Conservation (phyloP, 2,113 vertebrate genomes). For the Macrotis lagotis region DNA sequence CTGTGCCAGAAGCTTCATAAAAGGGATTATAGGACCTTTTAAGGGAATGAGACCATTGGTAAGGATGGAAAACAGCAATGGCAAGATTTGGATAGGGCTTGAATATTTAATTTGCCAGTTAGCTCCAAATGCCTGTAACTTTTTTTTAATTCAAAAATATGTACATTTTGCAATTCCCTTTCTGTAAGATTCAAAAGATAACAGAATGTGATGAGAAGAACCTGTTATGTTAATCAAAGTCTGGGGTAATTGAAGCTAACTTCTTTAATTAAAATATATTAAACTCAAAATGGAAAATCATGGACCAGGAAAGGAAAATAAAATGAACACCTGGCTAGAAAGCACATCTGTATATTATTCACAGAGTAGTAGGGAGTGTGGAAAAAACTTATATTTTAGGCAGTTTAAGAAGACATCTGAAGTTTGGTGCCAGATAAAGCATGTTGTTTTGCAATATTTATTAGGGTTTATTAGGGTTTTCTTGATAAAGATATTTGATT, state of each 20-base stretch:
- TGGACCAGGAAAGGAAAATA: background rate
- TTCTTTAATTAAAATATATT: background rate
- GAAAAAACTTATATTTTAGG: slow-evolving; percentile 9
- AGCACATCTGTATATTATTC: background rate
- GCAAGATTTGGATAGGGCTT: slow-evolving; percentile 20
- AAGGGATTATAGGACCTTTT: slow-evolving; percentile 62
- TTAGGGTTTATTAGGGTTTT: background rate
- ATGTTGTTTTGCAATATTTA: background rate
- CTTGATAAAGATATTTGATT: background rate
- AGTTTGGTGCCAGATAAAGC: background rate
- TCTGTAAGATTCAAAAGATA: slow-evolving; percentile 19
- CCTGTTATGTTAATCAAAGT: slow-evolving; percentile 41
- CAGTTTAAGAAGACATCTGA: background rate
- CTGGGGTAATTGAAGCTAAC: background rate
- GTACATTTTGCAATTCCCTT: background rate
- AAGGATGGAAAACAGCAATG: slow-evolving; percentile 47
- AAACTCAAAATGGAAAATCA: background rate
- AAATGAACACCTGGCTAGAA: background rate
- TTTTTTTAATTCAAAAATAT: background rate
- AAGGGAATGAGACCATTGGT: slow-evolving; percentile 60
- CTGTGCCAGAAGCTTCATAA: slow-evolving; percentile 61
- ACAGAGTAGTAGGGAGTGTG: background rate
- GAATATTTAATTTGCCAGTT: slow-evolving; percentile 10
- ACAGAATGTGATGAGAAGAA: background rate
- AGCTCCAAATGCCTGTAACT: slow-evolving; percentile 31